phyloP scores from a whole-genome alignment of 2,797 vertebrate genomes.

The Anabacerthia variegaticeps region DNA sequence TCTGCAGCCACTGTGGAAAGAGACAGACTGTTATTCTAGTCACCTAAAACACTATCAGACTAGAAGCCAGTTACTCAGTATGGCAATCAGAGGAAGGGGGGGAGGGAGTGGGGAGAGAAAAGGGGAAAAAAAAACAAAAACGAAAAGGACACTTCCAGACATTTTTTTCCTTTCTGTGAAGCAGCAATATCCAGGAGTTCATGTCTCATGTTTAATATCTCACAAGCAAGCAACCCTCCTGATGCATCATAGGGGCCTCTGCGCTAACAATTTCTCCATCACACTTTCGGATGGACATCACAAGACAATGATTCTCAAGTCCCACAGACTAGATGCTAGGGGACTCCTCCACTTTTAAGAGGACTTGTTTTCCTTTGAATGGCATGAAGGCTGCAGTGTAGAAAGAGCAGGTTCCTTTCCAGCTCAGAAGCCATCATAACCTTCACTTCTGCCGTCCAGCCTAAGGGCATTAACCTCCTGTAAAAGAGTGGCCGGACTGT shows the following conservation, averaged over 20 bases:
- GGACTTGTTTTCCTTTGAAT: background rate
- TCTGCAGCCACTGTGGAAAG: slow-evolving; percentile 66
- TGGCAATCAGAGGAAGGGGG: background rate
- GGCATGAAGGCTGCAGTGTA: background rate
- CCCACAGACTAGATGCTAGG: background rate
- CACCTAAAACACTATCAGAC: slow-evolving; percentile 61
- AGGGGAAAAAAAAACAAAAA: fast-evolving
- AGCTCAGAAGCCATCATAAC: background rate
- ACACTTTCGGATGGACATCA: background rate
- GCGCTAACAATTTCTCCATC: background rate
- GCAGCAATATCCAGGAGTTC: background rate
- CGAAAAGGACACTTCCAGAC: background rate
- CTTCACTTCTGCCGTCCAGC: background rate
- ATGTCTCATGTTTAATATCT: background rate
- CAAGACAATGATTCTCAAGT: background rate
- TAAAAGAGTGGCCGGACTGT: background rate
- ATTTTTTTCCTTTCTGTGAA: background rate
- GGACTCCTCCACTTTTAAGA: background rate
- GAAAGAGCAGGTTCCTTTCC: background rate
- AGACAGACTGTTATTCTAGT: slow-evolving; percentile 68
- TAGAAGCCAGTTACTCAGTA: slow-evolving; percentile 68
- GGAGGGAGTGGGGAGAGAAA: fast-evolving
- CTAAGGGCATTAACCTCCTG: background rate
- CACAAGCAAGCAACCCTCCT: background rate
- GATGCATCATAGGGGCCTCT: background rate